Base-by-base conservation (phyloP, 2,888 invertebrate species). In the Harmothoe impar region DNA sequence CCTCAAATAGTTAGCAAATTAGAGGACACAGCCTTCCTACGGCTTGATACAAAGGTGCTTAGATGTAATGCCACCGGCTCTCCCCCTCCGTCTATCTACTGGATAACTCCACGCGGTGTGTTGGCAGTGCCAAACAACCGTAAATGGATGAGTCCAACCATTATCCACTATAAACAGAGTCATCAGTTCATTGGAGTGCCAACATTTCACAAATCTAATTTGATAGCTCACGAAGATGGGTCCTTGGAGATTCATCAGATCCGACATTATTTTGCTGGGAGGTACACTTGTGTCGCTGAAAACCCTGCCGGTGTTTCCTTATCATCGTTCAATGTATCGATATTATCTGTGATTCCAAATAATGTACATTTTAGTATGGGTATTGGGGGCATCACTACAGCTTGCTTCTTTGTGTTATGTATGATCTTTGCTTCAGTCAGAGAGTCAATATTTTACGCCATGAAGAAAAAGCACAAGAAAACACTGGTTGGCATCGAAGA, bases 311-410 rank as follows among this genome's bases (percentile, higher is more conserved):
- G 95, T n/a, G 92, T 92, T n/a, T 90, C 86, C 10, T 92, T 93
- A 1, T 81, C 90, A 17, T 92, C 92, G 0, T 89, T 94, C 0
- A 90, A 91, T 23, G 92, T 95, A 0, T 62, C 84, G 0, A 91
- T 94, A 0, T 85, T 85, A 12, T 89, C 93, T 0, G 56, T 81
- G 0, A 29, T 95, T 0, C 72, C 90, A 10, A 20, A 85, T 0
- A 85, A 92, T 0, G 93, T 94, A 56, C 62, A 92, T 10, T 78
- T 89, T 20, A 94, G 94, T 89, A 89, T 94, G 12, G 89, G 94
- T 3, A 86, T 94, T 31, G 94, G 94, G 90, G 93, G 91, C 0
- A 91, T 90, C n/a, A 92, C 92, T 62, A 92, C 93, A 0, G 92
- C 90, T 23, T 90, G 89, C 0, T 92, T 93, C 72, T 89, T 94